Evolutionary conservation across 1,140 invertebrate genomes (phyloP).

Genomic region (silkworm (Bombyx mori)): ASM3026992v2 NC_085117.1:685001-685500

Average conservation of each 20-base stretch:
- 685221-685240: constrained; percentile 20
- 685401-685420: constrained; percentile 12
- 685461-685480: too few species aligned
- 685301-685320: too few species aligned
- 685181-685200: constrained; percentile 32
- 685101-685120: constrained; percentile 7
- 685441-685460: too few species aligned
- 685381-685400: neutral
- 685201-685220: constrained; percentile 18
- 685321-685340: too few species aligned
- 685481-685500: too few species aligned
- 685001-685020: constrained; percentile 21
- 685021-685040: too few species aligned
- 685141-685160: neutral
- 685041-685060: too few species aligned
- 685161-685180: too few species aligned
- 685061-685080: constrained; percentile 10
- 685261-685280: constrained; percentile 14
- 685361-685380: too few species aligned
- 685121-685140: constrained; percentile 6
- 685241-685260: constrained; percentile 34
- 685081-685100: constrained; percentile 17
- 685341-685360: too few species aligned
- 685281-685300: constrained; percentile 5
- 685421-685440: constrained; percentile 8